Evolutionary conservation across 2,797 vertebrate species (phyloP).

Genomic region (Euthynnus affinis): DNA sequence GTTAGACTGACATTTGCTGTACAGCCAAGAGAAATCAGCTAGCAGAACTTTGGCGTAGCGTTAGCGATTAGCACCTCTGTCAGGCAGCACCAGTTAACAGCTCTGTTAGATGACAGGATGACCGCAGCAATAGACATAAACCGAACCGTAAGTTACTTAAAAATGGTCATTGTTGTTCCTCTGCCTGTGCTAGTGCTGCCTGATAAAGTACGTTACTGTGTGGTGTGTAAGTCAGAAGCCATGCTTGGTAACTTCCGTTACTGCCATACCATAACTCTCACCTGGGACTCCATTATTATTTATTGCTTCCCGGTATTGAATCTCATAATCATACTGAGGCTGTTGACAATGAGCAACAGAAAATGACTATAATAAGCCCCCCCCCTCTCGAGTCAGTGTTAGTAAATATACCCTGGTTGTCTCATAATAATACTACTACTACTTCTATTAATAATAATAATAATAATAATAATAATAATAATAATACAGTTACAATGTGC

Average conservation of each 20-base stretch:
- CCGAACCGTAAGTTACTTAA: too few relatives aligned
- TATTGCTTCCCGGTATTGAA: background rate
- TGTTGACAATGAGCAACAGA: background rate
- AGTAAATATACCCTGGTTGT: background rate
- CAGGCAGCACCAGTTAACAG: background rate
- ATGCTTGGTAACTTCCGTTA: constrained; percentile 19
- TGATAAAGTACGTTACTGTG: too few relatives aligned
- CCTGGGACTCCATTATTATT: background rate
- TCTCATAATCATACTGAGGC: background rate
- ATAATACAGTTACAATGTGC: too few relatives aligned
- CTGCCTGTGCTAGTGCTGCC: too few relatives aligned
- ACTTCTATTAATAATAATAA: too few relatives aligned
- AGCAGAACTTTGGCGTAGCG: constrained; percentile 30
- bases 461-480: too few relatives aligned
- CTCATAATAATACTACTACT: too few relatives aligned
- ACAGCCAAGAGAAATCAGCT: background rate
- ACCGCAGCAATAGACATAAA: too few relatives aligned
- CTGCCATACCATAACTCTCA: background rate
- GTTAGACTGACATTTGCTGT: constrained; percentile 22
- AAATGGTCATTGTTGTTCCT: background rate
- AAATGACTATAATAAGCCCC: background rate
- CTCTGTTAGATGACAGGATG: background rate
- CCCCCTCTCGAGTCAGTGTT: background rate
- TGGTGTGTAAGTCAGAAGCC: background rate
- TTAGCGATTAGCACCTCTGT: constrained; percentile 49